These are phyloP conservation scores for Timema cristinae DNA, from an alignment of 2,888 invertebrate genomes.

Conservation along the genomic window DNA sequence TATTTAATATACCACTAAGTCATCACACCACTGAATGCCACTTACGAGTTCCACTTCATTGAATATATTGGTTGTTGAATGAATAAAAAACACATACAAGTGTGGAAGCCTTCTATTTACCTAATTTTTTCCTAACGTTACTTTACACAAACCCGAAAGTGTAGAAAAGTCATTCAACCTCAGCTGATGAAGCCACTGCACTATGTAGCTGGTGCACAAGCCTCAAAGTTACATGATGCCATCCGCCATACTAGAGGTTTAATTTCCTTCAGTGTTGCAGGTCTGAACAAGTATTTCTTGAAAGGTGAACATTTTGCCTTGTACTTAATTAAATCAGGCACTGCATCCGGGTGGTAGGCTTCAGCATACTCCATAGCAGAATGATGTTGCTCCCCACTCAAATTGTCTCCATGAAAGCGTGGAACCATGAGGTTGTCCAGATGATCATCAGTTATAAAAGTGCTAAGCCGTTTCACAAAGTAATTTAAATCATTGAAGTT, in stretches of 20 bases:
- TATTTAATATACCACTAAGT: no score
- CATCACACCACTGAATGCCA: no score
- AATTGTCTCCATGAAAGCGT: not conserved
- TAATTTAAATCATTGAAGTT: not conserved
- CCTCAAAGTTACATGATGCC: conserved; percentile 4
- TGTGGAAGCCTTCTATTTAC: not conserved
- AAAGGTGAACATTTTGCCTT: conserved; percentile 9
- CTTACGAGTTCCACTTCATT: no score
- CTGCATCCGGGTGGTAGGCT: conserved; percentile 2
- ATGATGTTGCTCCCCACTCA: conserved; percentile 10
- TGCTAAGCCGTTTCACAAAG: not conserved
- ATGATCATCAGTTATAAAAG: not conserved
- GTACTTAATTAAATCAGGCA: not conserved
- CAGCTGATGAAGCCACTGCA: conserved; percentile 3
- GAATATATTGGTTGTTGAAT: not conserved
- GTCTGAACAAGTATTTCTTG: conserved; percentile 1
- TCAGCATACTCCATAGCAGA: conserved; percentile 8
- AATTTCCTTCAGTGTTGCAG: not conserved
- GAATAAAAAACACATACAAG: not conserved
- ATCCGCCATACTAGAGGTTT: not conserved
- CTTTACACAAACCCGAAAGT: not conserved
- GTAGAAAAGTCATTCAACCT: not conserved
- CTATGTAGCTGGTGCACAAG: conserved; percentile 2
- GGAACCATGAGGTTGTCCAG: conserved; percentile 10
- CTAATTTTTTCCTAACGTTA: not conserved